Evolutionary conservation across 2,797 vertebrate species (phyloP).

Genomic region (Manis pentadactyla): DNA sequence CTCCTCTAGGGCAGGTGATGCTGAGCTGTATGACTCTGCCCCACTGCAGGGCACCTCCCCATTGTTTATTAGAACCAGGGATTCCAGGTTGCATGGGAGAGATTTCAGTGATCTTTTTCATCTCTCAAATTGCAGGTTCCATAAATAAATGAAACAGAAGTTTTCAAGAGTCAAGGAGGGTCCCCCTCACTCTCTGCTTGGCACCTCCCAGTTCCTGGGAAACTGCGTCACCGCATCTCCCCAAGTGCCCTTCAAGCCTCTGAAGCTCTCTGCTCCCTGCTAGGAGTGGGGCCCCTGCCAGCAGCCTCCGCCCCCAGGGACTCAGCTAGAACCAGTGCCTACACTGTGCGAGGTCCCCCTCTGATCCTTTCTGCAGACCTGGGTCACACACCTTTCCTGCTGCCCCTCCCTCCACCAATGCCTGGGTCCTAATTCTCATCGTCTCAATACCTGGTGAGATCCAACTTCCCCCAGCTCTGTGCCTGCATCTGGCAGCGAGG

Average conservation of each 20-base stretch:
- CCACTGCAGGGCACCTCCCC: not conserved
- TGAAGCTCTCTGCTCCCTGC: too few species aligned
- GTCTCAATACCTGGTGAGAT: too few species aligned
- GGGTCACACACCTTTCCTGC: not conserved
- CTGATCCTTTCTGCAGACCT: not conserved
- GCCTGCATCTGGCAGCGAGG: too few species aligned
- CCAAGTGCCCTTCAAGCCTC: too few species aligned
- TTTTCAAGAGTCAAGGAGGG: not conserved
- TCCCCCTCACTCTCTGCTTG: not conserved
- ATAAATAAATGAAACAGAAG: too few species aligned
- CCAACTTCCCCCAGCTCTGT: too few species aligned
- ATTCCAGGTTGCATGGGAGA: not conserved
- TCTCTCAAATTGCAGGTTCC: not conserved
- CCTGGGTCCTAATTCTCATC: too few species aligned
- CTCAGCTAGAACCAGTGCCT: too few species aligned
- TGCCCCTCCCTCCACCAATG: too few species aligned
- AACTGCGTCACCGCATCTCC: not conserved
- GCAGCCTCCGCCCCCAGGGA: not conserved
- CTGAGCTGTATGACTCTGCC: too few species aligned
- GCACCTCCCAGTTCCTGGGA: not conserved
- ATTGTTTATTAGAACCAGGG: not conserved
- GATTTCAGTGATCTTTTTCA: not conserved
- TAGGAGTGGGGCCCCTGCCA: not conserved
- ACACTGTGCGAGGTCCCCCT: not conserved
- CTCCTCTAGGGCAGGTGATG: too few species aligned